A percentile compares a stretch with the other conserved stretches of the same genome.
Conservation (phyloP, 2,113 vertebrate genomes). For the Neodon shergylaensis region DNA sequence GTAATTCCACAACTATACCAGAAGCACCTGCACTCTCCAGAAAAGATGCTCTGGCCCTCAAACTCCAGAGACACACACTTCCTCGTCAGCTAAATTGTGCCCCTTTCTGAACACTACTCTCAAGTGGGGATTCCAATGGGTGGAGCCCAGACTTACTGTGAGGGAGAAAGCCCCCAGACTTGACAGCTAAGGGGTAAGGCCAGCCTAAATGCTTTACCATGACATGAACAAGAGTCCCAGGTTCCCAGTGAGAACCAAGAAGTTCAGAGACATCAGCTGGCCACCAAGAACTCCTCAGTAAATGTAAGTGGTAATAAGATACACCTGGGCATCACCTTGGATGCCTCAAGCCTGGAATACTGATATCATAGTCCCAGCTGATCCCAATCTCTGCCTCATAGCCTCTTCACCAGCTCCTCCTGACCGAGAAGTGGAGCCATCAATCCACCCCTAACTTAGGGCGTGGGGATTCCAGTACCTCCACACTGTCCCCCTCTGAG, state of each 20-base stretch:
- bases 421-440: neutral
- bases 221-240: neutral
- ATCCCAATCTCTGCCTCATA: neutral
- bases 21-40: fast-evolving
- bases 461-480: neutral
- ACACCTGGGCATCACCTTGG: neutral
- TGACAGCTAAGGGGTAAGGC: too few species aligned
- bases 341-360: neutral
- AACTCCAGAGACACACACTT: neutral
- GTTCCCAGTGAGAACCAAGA: neutral
- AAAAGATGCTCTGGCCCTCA: fast-evolving
- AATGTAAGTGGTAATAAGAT: neutral
- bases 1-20: neutral
- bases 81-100: neutral
- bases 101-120: neutral
- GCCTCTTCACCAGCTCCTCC: neutral
- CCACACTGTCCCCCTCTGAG: too few species aligned
- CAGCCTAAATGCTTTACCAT: neutral
- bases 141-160: too few species aligned
- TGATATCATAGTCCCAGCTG: neutral
- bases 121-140: fast-evolving
- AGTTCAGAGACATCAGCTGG: neutral
- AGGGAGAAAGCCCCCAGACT: too few species aligned
- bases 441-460: neutral
- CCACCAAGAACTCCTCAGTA: neutral